A percentile compares a stretch with the other conserved stretches of the same genome.
Evolutionary conservation across 2,113 vertebrate species (phyloP).

Genomic region (Chaetodon trifascialis): DNA sequence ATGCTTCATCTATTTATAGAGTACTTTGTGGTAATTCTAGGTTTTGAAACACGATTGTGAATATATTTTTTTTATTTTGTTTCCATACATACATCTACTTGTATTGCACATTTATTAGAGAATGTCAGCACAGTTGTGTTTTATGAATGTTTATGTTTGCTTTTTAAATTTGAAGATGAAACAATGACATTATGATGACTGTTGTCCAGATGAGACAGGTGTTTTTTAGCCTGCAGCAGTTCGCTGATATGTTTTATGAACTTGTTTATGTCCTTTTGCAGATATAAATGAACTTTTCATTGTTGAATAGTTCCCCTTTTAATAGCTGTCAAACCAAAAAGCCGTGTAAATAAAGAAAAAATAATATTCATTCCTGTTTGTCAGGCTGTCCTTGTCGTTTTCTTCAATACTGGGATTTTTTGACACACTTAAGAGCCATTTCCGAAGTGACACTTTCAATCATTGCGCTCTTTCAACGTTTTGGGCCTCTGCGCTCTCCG

Average conservation of each 20-base stretch:
- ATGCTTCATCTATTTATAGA: slow-evolving; percentile 59
- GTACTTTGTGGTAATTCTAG: slow-evolving; percentile 19
- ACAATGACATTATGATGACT: background rate
- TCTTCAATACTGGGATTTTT: background rate
- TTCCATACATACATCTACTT: background rate
- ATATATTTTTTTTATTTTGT: background rate
- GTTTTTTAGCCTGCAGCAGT: slow-evolving; percentile 15
- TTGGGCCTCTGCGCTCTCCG: slow-evolving; percentile 33
- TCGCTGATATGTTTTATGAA: slow-evolving; percentile 27
- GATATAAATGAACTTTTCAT: slow-evolving; percentile 16
- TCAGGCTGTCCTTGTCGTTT: background rate
- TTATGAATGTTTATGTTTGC: slow-evolving; percentile 14
- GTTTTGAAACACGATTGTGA: slow-evolving; percentile 29
- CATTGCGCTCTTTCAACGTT: background rate
- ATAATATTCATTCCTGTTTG: background rate
- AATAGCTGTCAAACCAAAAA: slow-evolving; percentile 14
- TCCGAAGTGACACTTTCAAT: background rate
- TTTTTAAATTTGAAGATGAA: slow-evolving; percentile 2
- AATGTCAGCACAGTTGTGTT: slow-evolving; percentile 19
- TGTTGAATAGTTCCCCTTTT: slow-evolving; percentile 13
- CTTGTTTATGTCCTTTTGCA: slow-evolving; percentile 20
- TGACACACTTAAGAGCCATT: no score
- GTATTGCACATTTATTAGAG: slow-evolving; percentile 53
- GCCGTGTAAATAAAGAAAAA: slow-evolving; percentile 49
- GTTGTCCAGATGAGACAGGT: slow-evolving; percentile 1